Evolutionary conservation across 2,113 vertebrate genomes (phyloP), one percentile per base, ranked within the genome.

Genomic region (Nematolebias whitei): DNA sequence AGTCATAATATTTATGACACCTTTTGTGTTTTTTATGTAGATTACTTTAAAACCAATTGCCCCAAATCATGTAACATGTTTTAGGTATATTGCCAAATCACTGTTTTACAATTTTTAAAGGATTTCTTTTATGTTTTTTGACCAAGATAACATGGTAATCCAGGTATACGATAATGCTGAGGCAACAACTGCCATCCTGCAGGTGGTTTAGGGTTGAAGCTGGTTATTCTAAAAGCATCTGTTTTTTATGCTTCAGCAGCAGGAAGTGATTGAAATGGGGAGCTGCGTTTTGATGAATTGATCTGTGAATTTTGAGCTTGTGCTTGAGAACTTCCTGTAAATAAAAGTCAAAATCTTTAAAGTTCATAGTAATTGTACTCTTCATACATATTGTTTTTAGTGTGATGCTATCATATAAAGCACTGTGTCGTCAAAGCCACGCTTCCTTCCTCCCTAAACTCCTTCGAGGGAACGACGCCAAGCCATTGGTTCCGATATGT

Each of bases 251-350:
- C 74, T 43, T 61, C 76, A 53, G 80, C 50, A 43, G 62, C 70
- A 35, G 68, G 1, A 0, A 71, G 81, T 29, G 63, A 73, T 79
- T 88, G 86, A 88, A 93, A 94, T 38, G 84, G 0, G 32, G 90
- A 84, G 67, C 79, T 84, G 60, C 20, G 32, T 64, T 92, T 90
- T 67, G 70, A 12, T 0, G 55, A n/a, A 13, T 68, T 63, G 24
- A 29, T 43, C 38, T n/a, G n/a, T n/a, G n/a, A n/a, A n/a, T n/a
- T n/a, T 56, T 20, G 51, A 13, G 9, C 2, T 23, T 1, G 44
- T 6, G 2, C n/a, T n/a, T n/a, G n/a, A n/a, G n/a, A n/a, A n/a
- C 61, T 67, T 1, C 83, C 88, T 91, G 79, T 41, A 63, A 63
- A 76, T 32, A n/a, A n/a, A n/a, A n/a, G n/a, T n/a, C n/a, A n/a